These are phyloP conservation scores for Acholoe squamosa DNA, from an alignment of 2,888 invertebrate genomes.

Conservation along the genomic window DNA sequence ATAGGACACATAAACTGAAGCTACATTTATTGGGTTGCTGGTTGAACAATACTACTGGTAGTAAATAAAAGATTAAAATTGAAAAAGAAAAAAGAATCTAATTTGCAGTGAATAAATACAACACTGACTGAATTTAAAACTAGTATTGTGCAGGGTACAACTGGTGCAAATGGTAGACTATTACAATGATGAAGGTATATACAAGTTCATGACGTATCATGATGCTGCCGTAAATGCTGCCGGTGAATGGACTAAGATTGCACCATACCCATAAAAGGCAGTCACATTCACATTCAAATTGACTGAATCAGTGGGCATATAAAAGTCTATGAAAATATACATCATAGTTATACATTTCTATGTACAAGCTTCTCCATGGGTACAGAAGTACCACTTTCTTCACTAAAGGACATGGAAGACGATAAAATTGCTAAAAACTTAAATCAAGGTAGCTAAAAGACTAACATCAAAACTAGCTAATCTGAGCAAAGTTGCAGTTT, in stretches of 20 bases:
- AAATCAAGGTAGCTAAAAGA: neutral
- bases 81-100: neutral
- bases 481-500: neutral
- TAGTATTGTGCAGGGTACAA: conserved; percentile 13
- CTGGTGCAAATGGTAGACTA: neutral
- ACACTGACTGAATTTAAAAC: neutral
- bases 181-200: neutral
- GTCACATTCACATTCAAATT: neutral
- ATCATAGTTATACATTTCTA: neutral
- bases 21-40: no score
- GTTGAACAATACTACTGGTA: neutral
- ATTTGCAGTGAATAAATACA: no score
- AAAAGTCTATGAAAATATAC: neutral
- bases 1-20: no score
- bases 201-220: conserved; percentile 23
- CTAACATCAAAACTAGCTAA: neutral
- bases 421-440: neutral
- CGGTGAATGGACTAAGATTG: neutral
- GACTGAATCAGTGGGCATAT: neutral
- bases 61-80: neutral
- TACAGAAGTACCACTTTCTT: neutral
- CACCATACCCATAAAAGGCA: neutral
- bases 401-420: neutral
- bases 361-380: neutral
- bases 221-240: conserved; percentile 49